These are phyloP conservation scores for Vanessa tameamea DNA, from an alignment of 1,140 invertebrate genomes.

Conservation along the genomic window DNA sequence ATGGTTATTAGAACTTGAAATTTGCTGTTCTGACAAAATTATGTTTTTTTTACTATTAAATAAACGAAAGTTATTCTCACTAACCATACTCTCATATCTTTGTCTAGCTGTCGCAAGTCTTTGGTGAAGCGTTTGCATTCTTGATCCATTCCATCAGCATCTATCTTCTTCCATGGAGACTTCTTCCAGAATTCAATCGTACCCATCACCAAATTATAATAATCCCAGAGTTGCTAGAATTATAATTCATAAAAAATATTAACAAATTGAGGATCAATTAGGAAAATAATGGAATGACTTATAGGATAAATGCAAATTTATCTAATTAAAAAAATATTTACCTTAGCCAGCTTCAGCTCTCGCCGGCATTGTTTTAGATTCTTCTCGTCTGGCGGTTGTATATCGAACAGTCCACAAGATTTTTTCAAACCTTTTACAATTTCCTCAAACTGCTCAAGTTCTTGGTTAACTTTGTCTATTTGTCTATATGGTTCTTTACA, in stretches of 20 bases:
- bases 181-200: conserved; percentile 95
- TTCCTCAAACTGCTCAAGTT: conserved; percentile 85
- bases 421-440: conserved; percentile 86
- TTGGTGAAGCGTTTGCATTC: conserved; percentile 96
- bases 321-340: conserved; percentile 36
- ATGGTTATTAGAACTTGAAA: background rate
- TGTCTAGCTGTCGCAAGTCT: conserved; percentile 91
- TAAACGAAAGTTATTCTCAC: background rate
- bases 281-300: background rate
- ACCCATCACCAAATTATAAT: conserved; percentile 89
- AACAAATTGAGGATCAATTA: background rate
- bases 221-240: conserved; percentile 92
- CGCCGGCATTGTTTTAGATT: conserved; percentile 87
- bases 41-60: background rate
- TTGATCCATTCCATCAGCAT: conserved; percentile 96
- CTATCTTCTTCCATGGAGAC: conserved; percentile 95
- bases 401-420: conserved; percentile 92
- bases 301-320: background rate
- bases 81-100: conserved; percentile 92
- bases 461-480: conserved; percentile 87
- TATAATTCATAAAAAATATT: background rate
- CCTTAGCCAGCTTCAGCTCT: conserved; percentile 90
- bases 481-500: conserved; percentile 88
- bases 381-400: conserved; percentile 90
- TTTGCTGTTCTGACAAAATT: background rate